Percentiles rank a stretch among this genome's conserved stretches.
Conservation (phyloP, 1,140 invertebrate genomes). For the Lasaia peninsularis region DNA sequence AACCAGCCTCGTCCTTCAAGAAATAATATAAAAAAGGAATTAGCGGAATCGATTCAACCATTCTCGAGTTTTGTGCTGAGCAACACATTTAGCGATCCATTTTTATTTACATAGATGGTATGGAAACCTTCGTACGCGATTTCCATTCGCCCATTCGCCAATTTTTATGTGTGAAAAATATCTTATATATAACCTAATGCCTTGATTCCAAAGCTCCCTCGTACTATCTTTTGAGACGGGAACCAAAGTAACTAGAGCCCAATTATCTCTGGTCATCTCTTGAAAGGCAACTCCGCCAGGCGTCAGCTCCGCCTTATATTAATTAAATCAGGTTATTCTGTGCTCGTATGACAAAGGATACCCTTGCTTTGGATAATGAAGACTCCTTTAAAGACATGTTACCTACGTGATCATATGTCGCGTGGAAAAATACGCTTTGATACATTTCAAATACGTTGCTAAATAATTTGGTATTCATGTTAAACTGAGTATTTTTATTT, state of each 20-base stretch:
- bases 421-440: constrained; percentile 18
- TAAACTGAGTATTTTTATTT: too few species aligned
- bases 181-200: too few species aligned
- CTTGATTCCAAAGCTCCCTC: too few species aligned
- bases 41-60: too few species aligned
- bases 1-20: too few species aligned
- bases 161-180: too few species aligned
- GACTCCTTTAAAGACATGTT: constrained; percentile 37
- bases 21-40: too few species aligned
- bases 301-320: constrained; percentile 34
- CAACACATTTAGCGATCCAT: too few species aligned
- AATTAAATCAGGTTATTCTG: constrained; percentile 41
- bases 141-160: too few species aligned
- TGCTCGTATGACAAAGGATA: constrained; percentile 53
- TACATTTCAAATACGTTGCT: constrained; percentile 6
- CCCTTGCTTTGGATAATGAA: constrained; percentile 45
- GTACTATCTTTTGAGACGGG: not conserved
- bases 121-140: too few species aligned
- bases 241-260: constrained; percentile 19
- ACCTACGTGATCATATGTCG: constrained; percentile 25
- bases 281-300: constrained; percentile 41
- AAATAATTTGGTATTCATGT: constrained; percentile 4
- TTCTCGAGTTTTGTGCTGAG: too few species aligned
- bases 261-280: constrained; percentile 57
- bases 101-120: too few species aligned